These are phyloP conservation scores for Hydrolagus affinis DNA, from an alignment of 2,113 vertebrate species.

Conservation along the genomic window DNA sequence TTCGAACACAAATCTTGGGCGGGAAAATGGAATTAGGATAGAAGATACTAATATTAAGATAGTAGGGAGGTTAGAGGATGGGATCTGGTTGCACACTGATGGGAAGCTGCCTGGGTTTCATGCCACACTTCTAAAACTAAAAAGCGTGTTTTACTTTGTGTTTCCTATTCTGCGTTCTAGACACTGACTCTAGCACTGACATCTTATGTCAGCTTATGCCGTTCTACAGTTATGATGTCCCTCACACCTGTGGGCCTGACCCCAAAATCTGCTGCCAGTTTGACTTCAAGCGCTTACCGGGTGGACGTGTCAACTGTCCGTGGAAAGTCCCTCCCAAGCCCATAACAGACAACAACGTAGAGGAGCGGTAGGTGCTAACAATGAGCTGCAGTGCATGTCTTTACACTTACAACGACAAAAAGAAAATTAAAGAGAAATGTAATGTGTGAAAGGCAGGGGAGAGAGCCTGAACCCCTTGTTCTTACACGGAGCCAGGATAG, in stretches of 20 bases:
- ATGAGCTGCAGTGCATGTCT: neutral
- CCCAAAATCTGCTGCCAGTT: constrained; percentile 98
- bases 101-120: no score
- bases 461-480: no score
- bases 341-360: constrained; percentile 76
- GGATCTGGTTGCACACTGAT: no score
- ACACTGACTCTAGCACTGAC: constrained; percentile 69
- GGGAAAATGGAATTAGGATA: no score
- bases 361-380: constrained; percentile 67
- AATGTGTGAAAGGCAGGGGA: no score
- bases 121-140: neutral
- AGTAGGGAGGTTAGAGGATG: no score
- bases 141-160: constrained; percentile 27
- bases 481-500: no score
- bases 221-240: constrained; percentile 94
- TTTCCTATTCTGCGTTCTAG: constrained; percentile 46
- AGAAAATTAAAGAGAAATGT: no score
- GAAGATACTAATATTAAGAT: no score
- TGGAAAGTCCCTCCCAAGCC: constrained; percentile 89
- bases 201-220: constrained; percentile 99
- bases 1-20: no score
- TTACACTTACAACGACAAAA: no score
- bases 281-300: constrained; percentile 89
- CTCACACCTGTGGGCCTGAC: constrained; percentile 91
- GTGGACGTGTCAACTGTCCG: constrained; percentile 87